Conservation (phyloP, 2,888 invertebrate species). For the Cheilosia soror region DNA sequence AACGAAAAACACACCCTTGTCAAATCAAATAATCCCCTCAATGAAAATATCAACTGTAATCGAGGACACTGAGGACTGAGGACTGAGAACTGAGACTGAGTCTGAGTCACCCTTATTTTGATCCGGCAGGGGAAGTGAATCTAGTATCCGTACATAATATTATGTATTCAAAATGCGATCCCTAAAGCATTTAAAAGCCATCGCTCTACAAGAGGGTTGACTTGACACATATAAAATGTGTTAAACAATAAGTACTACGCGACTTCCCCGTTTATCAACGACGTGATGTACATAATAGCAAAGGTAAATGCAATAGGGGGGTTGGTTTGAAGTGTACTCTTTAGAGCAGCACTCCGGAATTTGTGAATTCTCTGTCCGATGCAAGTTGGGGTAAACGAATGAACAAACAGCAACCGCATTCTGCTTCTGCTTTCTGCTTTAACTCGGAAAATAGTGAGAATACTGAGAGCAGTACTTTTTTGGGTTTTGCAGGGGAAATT, state of each 20-base stretch:
- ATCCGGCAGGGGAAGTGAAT: constrained; percentile 55
- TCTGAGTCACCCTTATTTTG: constrained; percentile 71
- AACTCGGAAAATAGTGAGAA: constrained; percentile 12
- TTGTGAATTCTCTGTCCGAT: constrained; percentile 40
- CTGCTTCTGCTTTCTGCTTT: not conserved
- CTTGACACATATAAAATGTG: constrained; percentile 75
- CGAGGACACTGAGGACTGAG: constrained; percentile 70
- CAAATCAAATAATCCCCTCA: constrained; percentile 71
- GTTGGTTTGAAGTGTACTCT: constrained; percentile 36
- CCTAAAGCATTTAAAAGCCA: constrained; percentile 64
- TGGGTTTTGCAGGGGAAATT: constrained; percentile 20
- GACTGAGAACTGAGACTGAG: too few relatives aligned
- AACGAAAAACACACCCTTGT: constrained; percentile 61
- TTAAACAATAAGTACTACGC: constrained; percentile 66
- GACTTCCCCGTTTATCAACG: constrained; percentile 69
- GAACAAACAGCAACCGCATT: too few relatives aligned
- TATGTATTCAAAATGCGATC: constrained; percentile 70
- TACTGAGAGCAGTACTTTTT: constrained; percentile 6
- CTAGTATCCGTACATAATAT: constrained; percentile 55
- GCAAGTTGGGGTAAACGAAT: constrained; percentile 28
- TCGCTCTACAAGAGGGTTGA: constrained; percentile 63
- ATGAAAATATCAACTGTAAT: constrained; percentile 71
- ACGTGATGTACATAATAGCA: constrained; percentile 47
- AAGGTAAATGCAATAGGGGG: not conserved
- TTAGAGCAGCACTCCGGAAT: constrained; percentile 30